Conservation (phyloP, 2,888 invertebrate species). For the Parelbella ahira region DNA sequence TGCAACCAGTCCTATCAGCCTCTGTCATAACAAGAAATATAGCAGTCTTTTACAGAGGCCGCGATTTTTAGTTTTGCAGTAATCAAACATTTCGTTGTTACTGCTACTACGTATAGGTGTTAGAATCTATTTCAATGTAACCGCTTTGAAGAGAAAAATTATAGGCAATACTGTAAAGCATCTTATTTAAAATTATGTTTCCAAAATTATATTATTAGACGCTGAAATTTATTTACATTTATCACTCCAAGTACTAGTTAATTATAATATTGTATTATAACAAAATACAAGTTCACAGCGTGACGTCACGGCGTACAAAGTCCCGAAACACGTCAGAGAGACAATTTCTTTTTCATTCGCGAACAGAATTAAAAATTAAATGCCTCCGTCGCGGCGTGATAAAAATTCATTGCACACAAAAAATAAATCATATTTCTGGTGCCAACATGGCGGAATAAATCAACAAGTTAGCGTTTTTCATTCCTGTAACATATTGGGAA, state of each 20-base stretch:
- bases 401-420: slow-evolving; percentile 25
- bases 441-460: slow-evolving; percentile 23
- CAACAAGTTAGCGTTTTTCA: slow-evolving; percentile 23
- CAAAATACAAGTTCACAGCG: no score
- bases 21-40: slow-evolving; percentile 24
- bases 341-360: slow-evolving; percentile 19
- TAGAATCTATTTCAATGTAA: no score
- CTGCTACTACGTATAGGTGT: no score
- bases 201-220: no score
- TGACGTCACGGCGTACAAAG: neutral
- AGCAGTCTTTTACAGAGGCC: slow-evolving; percentile 8
- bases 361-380: slow-evolving; percentile 21
- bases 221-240: no score
- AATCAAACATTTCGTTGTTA: no score
- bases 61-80: no score
- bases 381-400: slow-evolving; percentile 16
- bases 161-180: no score
- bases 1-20: slow-evolving; percentile 22
- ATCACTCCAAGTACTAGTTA: neutral
- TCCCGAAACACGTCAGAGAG: slow-evolving; percentile 9
- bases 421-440: slow-evolving; percentile 20
- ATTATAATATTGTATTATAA: neutral
- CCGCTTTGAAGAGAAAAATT: no score
- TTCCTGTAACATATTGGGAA: slow-evolving; percentile 12
- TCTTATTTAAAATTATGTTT: no score